Evolutionary conservation across 2,888 invertebrate genomes (phyloP).

Genomic region (Eupithecia subumbrata): DNA sequence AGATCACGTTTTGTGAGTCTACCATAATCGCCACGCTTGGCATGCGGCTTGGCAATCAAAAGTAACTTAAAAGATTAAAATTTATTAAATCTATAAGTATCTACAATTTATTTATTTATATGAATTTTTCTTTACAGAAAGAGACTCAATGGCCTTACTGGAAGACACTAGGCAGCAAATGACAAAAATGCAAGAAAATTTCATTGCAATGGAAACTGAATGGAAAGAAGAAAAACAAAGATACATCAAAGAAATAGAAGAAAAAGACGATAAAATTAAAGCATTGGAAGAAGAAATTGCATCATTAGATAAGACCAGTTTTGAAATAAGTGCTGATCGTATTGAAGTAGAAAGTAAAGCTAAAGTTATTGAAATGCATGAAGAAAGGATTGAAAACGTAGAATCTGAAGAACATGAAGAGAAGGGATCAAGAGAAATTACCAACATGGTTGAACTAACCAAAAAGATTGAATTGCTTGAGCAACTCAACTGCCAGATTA

Average conservation of each 20-base stretch:
- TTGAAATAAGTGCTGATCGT: conserved; percentile 79
- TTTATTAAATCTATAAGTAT: neutral
- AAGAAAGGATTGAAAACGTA: conserved; percentile 62
- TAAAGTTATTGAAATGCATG: conserved; percentile 69
- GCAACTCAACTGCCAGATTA: conserved; percentile 80
- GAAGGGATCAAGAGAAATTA: conserved; percentile 82
- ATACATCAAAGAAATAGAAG: conserved; percentile 81
- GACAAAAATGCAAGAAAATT: conserved; percentile 91
- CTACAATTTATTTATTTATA: neutral
- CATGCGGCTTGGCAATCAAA: neutral
- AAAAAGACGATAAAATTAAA: conserved; percentile 82
- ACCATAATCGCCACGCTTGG: neutral
- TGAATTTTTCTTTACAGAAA: conserved; percentile 71
- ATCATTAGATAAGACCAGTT: conserved; percentile 76
- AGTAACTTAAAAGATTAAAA: neutral
- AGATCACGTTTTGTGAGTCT: neutral
- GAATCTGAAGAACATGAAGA: conserved; percentile 81
- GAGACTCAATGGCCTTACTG: conserved; percentile 87
- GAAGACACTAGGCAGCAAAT: conserved; percentile 93
- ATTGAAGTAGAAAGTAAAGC: conserved; percentile 81
- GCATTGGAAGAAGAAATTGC: conserved; percentile 84
- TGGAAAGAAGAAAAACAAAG: conserved; percentile 87
- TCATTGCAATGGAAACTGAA: conserved; percentile 87
- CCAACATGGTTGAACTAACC: conserved; percentile 72
- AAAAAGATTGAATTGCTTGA: conserved; percentile 81